Conservation (phyloP, 2,797 vertebrate species). For the Antrozous pallidus region DNA sequence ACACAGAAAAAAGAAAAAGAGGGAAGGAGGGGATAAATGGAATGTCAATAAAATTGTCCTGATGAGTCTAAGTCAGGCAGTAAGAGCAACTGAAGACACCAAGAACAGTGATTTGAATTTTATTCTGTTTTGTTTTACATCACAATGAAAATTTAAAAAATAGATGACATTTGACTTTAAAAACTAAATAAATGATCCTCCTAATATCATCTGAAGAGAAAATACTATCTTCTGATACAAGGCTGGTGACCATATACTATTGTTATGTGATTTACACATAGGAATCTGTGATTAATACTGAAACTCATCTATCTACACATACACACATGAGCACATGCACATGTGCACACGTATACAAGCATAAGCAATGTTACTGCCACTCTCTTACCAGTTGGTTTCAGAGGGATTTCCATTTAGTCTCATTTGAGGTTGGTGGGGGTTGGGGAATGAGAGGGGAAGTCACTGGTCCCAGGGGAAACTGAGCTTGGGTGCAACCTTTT, state of each 20-base stretch:
- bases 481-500: background rate
- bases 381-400: background rate
- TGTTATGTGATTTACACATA: background rate
- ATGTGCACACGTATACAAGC: background rate
- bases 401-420: background rate
- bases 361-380: background rate
- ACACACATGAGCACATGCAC: background rate
- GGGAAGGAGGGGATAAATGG: background rate
- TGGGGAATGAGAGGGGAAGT: background rate
- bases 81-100: background rate
- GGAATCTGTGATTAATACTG: background rate
- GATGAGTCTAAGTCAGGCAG: background rate
- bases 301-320: background rate
- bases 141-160: background rate
- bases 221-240: background rate
- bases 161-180: background rate
- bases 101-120: background rate
- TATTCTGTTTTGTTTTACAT: background rate
- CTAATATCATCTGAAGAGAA: background rate
- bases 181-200: background rate
- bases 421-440: background rate
- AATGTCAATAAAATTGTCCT: background rate
- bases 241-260: background rate
- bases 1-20: background rate
- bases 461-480: background rate